Conservation (phyloP, 2,888 invertebrate species). For the Orthonychiurus folsomi region DNA sequence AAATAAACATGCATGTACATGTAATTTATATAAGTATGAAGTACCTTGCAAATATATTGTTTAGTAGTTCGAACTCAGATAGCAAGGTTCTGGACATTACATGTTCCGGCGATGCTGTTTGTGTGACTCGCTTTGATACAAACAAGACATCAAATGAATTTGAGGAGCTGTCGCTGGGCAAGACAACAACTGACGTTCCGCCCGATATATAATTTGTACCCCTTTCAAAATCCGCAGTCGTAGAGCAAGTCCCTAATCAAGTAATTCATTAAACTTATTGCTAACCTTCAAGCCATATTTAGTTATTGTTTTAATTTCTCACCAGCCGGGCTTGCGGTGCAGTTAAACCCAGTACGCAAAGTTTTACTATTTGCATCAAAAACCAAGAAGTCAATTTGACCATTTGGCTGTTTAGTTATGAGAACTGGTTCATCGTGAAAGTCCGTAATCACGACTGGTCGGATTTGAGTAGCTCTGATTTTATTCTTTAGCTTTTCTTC, state of each 20-base stretch:
- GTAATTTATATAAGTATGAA: too few species aligned
- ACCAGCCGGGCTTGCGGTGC: background rate
- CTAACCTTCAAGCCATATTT: background rate
- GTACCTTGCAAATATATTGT: conserved; percentile 18
- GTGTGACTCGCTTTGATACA: conserved; percentile 12
- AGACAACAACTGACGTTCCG: conserved; percentile 19
- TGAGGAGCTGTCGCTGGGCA: conserved; percentile 14
- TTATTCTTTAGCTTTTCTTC: conserved; percentile 13
- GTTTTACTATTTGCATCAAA: conserved; percentile 20
- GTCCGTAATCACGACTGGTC: conserved; percentile 20
- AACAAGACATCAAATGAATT: conserved; percentile 11
- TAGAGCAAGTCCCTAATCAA: conserved; percentile 15
- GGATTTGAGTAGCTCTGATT: conserved; percentile 16
- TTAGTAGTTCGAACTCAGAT: conserved; percentile 19
- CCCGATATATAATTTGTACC: conserved; percentile 19
- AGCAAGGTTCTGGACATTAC: conserved; percentile 20
- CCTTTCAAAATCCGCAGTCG: conserved; percentile 11
- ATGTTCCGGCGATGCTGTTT: conserved; percentile 23
- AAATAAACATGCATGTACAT: background rate
- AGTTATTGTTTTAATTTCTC: background rate
- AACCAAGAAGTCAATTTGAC: conserved; percentile 16
- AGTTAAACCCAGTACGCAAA: background rate
- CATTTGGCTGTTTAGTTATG: conserved; percentile 10
- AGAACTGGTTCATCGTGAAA: conserved; percentile 26
- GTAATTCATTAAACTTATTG: background rate